Evolutionary conservation across 1,140 invertebrate species (phyloP), one percentile per base, ranked within the genome.

Genomic region (Polypedilum vanderplanki): DNA sequence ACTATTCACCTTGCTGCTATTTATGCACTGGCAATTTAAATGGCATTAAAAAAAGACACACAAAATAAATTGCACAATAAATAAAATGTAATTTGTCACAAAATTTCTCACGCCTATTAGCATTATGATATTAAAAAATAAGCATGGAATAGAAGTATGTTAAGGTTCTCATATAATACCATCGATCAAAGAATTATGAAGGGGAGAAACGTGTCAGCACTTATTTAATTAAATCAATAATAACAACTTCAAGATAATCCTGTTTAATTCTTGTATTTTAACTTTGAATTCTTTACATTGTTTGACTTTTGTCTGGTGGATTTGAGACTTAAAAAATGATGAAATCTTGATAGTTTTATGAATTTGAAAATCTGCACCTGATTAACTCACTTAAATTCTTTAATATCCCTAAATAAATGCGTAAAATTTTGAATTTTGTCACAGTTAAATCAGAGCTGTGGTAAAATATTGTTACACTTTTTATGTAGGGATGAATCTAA

Each of bases 201-300:
- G 65, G 20, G 17, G 20, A 18, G 17, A 70, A 70, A 18, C 20
- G 65, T 70, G 65, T 70, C 65, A 22, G 20, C 65, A 70, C 65
- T 70, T 70, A 20, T 70, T 70, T 70, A 70, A 70, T 70, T 70
- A 70, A 70, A 70, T 70, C 65, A 18, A 17, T 70, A 70, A 70
- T 18, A 8, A 20, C 20, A 20, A 20, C 20, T 22, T 22, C 65
- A 57, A 22, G 20, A 70, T 70, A 70, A 70, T 70, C 65, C 65
- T 18, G 8, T 8, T 10, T 70, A 22, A 20, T 18, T 18, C 65
- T 18, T n/a, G 15, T 57, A 12, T 70, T 70, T 70, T 70, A 17
- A 70, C 65, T 20, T 70, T 70, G 20, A 70, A 17, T 70, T 18
- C 15, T 15, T 57, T 15, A 57, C 15, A 12, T 57, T 57, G 10